Conservation (phyloP, 2,888 invertebrate genomes). For the Invenusta paracnida region DNA sequence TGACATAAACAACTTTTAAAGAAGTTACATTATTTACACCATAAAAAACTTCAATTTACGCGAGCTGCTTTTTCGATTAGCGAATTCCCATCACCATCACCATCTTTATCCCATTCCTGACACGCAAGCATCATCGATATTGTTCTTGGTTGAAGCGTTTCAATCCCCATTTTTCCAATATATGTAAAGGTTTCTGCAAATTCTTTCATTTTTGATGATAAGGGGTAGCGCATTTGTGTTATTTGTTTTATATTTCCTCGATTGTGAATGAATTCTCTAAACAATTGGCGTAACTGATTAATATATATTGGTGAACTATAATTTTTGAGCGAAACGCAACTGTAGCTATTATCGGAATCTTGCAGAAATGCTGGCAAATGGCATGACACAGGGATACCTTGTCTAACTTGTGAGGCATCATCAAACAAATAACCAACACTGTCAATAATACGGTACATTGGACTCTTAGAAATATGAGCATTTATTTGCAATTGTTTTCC, state of each 20-base stretch:
- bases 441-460: conserved; percentile 33
- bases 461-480: conserved; percentile 7
- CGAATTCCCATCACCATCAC: no score
- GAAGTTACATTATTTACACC: no score
- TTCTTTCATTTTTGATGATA: conserved; percentile 16
- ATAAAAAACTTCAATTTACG: no score
- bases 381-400: background rate
- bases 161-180: conserved; percentile 5
- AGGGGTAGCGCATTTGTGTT: conserved; percentile 11
- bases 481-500: conserved; percentile 31
- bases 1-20: no score
- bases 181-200: conserved; percentile 27
- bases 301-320: background rate
- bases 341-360: background rate
- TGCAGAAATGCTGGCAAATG: conserved; percentile 10
- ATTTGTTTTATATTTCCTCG: background rate
- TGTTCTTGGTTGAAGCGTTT: conserved; percentile 1
- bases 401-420: background rate
- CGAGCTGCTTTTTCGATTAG: no score
- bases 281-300: background rate
- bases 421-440: background rate
- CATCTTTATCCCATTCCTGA: conserved; percentile 24
- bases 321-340: background rate
- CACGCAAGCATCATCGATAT: conserved; percentile 3
- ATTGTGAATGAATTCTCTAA: background rate